Percentiles rank a stretch among this genome's conserved stretches.
Conservation (phyloP, 1,140 invertebrate genomes). For the Heliconius congener region DNA sequence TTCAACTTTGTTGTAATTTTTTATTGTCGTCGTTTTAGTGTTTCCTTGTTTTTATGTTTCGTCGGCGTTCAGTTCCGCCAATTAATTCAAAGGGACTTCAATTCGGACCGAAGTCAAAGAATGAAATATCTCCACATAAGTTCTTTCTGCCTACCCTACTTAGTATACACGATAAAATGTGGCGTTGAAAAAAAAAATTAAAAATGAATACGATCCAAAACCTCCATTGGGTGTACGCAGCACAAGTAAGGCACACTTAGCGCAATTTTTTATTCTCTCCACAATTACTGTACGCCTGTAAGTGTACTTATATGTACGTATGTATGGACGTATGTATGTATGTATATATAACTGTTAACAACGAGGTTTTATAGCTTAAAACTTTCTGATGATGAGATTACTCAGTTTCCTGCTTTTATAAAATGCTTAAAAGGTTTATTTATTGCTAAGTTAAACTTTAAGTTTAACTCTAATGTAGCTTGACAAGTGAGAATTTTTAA, state of each 20-base stretch:
- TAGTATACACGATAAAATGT: background rate
- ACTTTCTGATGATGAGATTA: conserved; percentile 53
- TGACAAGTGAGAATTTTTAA: background rate
- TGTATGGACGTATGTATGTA: conserved; percentile 26
- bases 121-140: too few species aligned
- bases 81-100: background rate
- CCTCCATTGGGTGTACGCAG: conserved; percentile 51
- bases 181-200: background rate
- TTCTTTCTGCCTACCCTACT: too few species aligned
- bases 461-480: background rate
- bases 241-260: conserved; percentile 77
- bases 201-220: background rate
- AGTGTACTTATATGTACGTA: conserved; percentile 20
- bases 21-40: too few species aligned
- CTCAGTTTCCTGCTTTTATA: conserved; percentile 32
- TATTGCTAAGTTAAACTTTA: background rate
- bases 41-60: too few species aligned
- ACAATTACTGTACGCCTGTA: conserved; percentile 64
- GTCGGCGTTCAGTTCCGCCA: background rate
- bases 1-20: too few species aligned
- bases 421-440: conserved; percentile 27
- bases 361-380: conserved; percentile 40
- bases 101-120: too few species aligned
- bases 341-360: conserved; percentile 58
- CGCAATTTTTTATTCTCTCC: conserved; percentile 71